Percentiles rank a stretch among this genome's conserved stretches.
Conservation (phyloP, 2,113 vertebrate genomes). For the Micronisus gabar region DNA sequence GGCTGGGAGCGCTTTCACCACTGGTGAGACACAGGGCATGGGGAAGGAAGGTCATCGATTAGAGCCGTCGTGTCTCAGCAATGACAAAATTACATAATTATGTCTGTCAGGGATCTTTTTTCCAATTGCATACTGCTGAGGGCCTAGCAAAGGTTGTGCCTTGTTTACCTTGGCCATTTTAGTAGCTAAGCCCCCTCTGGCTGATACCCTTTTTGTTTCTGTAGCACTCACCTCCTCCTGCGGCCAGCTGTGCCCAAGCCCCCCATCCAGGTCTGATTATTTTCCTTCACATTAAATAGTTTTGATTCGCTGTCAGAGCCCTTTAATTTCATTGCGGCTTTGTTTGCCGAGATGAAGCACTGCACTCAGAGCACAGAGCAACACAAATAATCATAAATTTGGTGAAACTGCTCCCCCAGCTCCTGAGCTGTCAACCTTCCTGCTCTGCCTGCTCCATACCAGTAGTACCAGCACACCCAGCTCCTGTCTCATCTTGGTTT, state of each 20-base stretch:
- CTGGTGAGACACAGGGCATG: not conserved
- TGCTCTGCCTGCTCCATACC: not conserved
- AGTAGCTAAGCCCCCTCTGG: not conserved
- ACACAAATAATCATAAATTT: not conserved
- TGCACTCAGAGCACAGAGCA: not conserved
- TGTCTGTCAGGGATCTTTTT: not conserved
- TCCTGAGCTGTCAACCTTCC: not conserved
- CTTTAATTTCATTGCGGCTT: not conserved
- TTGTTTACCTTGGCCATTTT: slow-evolving; percentile 14
- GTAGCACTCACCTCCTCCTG: not conserved
- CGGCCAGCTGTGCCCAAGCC: not conserved
- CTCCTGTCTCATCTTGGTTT: not conserved
- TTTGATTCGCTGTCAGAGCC: not conserved
- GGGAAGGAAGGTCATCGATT: not conserved
- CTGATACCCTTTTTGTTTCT: not conserved
- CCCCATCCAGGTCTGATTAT: not conserved
- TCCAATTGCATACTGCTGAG: not conserved
- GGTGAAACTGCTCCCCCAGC: not conserved
- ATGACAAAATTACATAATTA: not conserved
- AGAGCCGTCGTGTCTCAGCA: not conserved
- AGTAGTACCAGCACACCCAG: not conserved
- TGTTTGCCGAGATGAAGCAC: not conserved
- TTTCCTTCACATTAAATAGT: not conserved
- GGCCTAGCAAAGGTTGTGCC: not conserved
- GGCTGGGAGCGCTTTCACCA: not conserved